Evolutionary conservation across 1,140 invertebrate species (phyloP).

Genomic region (Zaprionus ornatus): DNA sequence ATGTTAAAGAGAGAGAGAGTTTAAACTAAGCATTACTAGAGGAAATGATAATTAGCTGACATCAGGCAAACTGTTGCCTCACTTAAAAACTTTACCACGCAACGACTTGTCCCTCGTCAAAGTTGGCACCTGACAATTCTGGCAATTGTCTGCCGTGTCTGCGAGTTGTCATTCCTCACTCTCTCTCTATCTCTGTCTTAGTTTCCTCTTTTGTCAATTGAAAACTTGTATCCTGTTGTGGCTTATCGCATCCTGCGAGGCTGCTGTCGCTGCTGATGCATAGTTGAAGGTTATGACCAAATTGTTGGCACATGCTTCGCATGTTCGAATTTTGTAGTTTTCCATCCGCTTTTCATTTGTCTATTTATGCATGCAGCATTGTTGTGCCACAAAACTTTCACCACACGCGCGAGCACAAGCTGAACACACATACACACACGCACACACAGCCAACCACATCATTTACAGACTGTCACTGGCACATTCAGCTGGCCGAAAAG

Average conservation of each 20-base stretch:
- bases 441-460: slow-evolving; percentile 35
- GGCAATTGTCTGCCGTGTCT: slow-evolving; percentile 19
- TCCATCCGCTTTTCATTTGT: slow-evolving; percentile 18
- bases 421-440: slow-evolving; percentile 8
- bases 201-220: slow-evolving; percentile 30
- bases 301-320: slow-evolving; percentile 66
- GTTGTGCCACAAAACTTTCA: slow-evolving; percentile 50
- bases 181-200: neutral
- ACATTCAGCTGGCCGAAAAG: slow-evolving; percentile 16
- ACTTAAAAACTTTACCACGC: neutral
- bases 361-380: slow-evolving; percentile 46
- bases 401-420: neutral
- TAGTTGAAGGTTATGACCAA: slow-evolving; percentile 69
- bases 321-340: slow-evolving; percentile 51
- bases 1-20: too few species aligned
- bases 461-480: slow-evolving; percentile 48
- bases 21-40: neutral
- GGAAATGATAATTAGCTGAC: slow-evolving; percentile 13
- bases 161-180: slow-evolving; percentile 24
- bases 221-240: slow-evolving; percentile 47
- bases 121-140: slow-evolving; percentile 4
- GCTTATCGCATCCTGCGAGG: slow-evolving; percentile 38
- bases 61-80: neutral
- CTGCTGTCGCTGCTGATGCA: slow-evolving; percentile 19
- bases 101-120: neutral